Percentiles rank a stretch among this genome's conserved stretches.
Evolutionary conservation across 2,797 vertebrate genomes (phyloP).

Genomic region (Margarornis squamiger): DNA sequence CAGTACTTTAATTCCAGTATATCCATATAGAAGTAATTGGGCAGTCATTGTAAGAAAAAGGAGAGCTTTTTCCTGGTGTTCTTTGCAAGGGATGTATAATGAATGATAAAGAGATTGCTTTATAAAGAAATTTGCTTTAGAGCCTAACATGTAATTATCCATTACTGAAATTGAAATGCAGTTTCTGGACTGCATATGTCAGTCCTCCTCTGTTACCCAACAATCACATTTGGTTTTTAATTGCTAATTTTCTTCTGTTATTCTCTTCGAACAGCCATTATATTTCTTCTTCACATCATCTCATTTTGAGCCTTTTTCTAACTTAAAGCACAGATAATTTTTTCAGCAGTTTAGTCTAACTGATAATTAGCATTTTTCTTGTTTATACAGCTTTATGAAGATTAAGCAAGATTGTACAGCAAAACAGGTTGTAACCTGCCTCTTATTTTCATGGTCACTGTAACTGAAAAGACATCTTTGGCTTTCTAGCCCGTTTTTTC

Average conservation of each 20-base stretch:
- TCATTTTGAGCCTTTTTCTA: not conserved
- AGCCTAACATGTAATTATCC: not conserved
- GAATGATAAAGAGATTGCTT: not conserved
- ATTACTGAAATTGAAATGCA: slow-evolving; percentile 18
- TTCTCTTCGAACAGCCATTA: not conserved
- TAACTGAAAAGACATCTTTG: not conserved
- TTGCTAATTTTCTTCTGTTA: slow-evolving; percentile 22
- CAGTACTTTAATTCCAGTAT: not conserved
- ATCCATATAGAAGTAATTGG: not conserved
- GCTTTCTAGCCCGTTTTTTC: not conserved
- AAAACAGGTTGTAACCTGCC: not conserved
- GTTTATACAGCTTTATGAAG: not conserved
- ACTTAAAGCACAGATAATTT: not conserved
- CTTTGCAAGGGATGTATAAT: not conserved
- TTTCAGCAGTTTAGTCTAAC: not conserved
- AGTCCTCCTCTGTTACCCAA: not conserved
- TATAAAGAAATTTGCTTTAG: not conserved
- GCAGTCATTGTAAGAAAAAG: not conserved
- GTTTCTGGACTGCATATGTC: not conserved
- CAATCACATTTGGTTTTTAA: not conserved
- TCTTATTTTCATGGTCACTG: not conserved
- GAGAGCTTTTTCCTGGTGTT: not conserved
- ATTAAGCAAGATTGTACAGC: not conserved
- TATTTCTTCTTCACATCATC: not conserved
- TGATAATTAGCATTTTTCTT: not conserved